A percentile compares a stretch with the other conserved stretches of the same genome.
These are phyloP conservation scores for Alentia gelatinosa DNA, from an alignment of 2,888 invertebrate species.

Conservation along the genomic window DNA sequence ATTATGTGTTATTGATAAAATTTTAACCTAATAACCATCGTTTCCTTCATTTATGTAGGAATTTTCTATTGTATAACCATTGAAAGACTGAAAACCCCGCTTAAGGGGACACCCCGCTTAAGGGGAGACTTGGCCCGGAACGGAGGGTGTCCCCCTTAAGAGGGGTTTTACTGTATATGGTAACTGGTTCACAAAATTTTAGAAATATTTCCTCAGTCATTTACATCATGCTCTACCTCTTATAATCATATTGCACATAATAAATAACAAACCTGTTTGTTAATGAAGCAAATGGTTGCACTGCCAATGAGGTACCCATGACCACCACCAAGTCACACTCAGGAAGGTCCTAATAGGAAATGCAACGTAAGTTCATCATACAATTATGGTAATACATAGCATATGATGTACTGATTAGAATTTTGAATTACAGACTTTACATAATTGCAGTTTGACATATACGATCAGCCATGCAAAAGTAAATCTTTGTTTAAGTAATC, in stretches of 20 bases:
- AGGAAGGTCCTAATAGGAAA: background rate
- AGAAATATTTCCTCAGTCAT: background rate
- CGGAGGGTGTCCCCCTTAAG: background rate
- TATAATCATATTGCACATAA: too few relatives aligned
- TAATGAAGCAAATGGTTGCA: background rate
- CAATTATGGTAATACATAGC: background rate
- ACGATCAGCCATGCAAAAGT: background rate
- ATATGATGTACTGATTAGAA: background rate
- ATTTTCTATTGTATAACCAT: too few relatives aligned
- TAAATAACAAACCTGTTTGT: background rate
- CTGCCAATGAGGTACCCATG: constrained; percentile 7
- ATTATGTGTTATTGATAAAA: too few relatives aligned
- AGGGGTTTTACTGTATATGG: background rate
- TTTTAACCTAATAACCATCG: too few relatives aligned
- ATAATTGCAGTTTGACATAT: background rate
- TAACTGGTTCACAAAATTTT: background rate
- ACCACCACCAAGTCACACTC: constrained; percentile 6
- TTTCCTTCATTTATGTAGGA: too few relatives aligned
- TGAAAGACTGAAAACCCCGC: too few relatives aligned
- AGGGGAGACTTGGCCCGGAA: background rate
- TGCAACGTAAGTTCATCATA: background rate
- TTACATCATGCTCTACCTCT: background rate
- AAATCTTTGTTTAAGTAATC: background rate
- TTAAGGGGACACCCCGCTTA: background rate
- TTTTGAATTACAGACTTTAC: background rate